Conservation (phyloP, 2,113 vertebrate genomes). For the Corythoichthys intestinalis region DNA sequence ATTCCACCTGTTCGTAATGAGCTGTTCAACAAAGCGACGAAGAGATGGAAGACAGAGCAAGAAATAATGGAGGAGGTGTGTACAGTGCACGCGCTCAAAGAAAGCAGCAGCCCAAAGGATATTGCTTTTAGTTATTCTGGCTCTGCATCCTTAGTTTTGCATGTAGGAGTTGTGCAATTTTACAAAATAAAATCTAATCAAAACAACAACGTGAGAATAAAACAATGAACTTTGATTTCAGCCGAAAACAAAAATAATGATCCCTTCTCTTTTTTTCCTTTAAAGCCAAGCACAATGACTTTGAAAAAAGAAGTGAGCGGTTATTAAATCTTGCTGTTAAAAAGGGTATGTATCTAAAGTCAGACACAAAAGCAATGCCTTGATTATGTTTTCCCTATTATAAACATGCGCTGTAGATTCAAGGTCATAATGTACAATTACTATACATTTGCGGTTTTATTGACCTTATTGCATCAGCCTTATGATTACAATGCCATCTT, state of each 20-base stretch:
- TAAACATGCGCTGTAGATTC: neutral
- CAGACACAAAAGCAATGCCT: slow-evolving; percentile 23
- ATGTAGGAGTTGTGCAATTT: slow-evolving; percentile 52
- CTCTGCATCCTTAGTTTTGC: slow-evolving; percentile 44
- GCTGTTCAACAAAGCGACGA: slow-evolving; percentile 64
- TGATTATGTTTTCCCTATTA: neutral
- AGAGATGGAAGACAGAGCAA: slow-evolving; percentile 53
- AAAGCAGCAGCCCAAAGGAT: slow-evolving; percentile 53
- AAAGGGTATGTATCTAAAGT: slow-evolving; percentile 41
- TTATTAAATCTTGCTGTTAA: slow-evolving; percentile 30
- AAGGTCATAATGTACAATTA: slow-evolving; percentile 13
- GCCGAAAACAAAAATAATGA: slow-evolving; percentile 39
- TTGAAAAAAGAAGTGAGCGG: slow-evolving; percentile 44
- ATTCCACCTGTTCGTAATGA: slow-evolving; percentile 73
- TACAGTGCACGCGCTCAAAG: slow-evolving; percentile 48
- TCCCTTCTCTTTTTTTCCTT: slow-evolving; percentile 20
- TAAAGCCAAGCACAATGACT: slow-evolving; percentile 44
- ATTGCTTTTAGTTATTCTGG: slow-evolving; percentile 60
- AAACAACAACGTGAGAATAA: slow-evolving; percentile 62
- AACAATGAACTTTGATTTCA: slow-evolving; percentile 39
- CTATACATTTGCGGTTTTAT: slow-evolving; percentile 1
- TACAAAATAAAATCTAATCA: slow-evolving; percentile 70
- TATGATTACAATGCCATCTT: neutral
- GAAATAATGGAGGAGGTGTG: slow-evolving; percentile 58
- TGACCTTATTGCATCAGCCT: neutral